Evolutionary conservation across 2,888 invertebrate genomes (phyloP).

Genomic region (Amiota minor): DNA sequence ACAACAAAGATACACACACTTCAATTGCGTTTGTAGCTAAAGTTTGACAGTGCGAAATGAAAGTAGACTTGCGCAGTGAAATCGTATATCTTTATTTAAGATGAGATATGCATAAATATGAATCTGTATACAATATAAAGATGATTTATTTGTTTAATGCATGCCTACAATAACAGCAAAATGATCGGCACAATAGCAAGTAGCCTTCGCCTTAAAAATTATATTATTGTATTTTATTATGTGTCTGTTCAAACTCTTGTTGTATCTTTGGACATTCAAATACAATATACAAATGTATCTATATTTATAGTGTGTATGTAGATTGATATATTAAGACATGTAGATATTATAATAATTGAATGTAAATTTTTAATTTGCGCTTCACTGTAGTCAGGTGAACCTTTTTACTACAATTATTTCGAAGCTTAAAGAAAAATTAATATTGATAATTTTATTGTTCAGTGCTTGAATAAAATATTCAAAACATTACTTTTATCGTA

Average conservation of each 20-base stretch:
- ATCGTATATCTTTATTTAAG: background rate
- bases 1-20: background rate
- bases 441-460: too few species aligned
- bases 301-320: too few species aligned
- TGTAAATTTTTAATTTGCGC: too few species aligned
- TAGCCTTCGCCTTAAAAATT: background rate
- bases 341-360: too few species aligned
- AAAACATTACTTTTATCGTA: too few species aligned
- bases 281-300: background rate
- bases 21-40: background rate
- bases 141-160: constrained; percentile 22
- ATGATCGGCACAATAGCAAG: background rate
- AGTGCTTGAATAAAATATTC: too few species aligned
- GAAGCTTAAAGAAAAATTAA: too few species aligned
- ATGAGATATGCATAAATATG: background rate
- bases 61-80: background rate
- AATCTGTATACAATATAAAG: background rate
- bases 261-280: constrained; percentile 13
- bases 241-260: background rate
- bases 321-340: too few species aligned
- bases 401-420: too few species aligned
- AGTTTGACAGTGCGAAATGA: constrained; percentile 12
- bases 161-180: constrained; percentile 14
- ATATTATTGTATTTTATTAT: too few species aligned
- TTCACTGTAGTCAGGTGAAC: too few species aligned